These are phyloP conservation scores for Drosophila leontia DNA, from an alignment of 1,140 invertebrate species.

Conservation along the genomic window DNA sequence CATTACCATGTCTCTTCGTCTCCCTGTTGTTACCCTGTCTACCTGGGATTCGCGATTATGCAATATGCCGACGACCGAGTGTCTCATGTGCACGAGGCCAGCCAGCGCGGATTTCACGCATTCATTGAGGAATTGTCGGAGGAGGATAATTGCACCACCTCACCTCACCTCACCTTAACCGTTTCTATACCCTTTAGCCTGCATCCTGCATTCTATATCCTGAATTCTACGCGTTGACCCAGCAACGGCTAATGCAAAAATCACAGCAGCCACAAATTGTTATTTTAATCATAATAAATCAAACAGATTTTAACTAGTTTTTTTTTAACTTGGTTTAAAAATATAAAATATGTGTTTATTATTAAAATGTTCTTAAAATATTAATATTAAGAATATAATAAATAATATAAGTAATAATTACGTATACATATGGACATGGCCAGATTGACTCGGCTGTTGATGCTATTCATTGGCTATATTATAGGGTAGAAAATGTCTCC, in stretches of 20 bases:
- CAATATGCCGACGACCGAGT: conserved; percentile 35
- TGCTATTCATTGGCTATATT: too few relatives aligned
- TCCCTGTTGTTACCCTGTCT: conserved; percentile 9
- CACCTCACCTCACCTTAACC: background rate
- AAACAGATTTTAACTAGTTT: too few relatives aligned
- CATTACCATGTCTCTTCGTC: conserved; percentile 1
- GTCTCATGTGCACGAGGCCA: conserved; percentile 13
- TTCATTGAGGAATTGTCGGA: conserved; percentile 74
- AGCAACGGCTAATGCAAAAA: background rate
- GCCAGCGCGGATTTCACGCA: conserved; percentile 60
- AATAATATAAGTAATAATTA: too few relatives aligned
- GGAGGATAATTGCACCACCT: conserved; percentile 74
- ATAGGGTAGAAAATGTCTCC: too few relatives aligned
- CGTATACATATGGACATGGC: too few relatives aligned
- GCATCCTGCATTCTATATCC: background rate
- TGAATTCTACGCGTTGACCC: conserved; percentile 3
- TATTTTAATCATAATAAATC: too few relatives aligned
- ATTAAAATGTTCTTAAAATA: too few relatives aligned
- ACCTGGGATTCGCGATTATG: conserved; percentile 49
- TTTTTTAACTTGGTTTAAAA: too few relatives aligned
- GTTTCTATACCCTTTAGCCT: background rate
- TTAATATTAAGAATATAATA: too few relatives aligned
- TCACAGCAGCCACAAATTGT: background rate
- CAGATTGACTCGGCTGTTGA: too few relatives aligned
- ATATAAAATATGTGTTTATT: too few relatives aligned